phyloP scores from a whole-genome alignment of 2,888 invertebrate species.

The Nasonia oneida region DNA sequence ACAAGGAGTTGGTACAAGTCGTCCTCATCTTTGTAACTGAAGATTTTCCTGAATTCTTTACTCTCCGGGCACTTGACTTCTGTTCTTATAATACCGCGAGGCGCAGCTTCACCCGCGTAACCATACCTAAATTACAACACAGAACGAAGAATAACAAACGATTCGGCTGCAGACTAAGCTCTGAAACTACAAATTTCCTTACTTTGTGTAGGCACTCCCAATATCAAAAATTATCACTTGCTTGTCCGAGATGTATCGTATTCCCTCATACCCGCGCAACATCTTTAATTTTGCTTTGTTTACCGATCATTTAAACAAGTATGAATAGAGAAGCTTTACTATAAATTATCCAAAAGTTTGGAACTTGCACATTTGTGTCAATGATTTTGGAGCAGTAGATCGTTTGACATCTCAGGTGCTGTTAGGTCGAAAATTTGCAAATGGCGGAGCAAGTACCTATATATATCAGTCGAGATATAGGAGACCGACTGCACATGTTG shows the following conservation, averaged over 20 bases:
- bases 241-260: conserved; percentile 90
- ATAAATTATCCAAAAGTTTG: conserved; percentile 10
- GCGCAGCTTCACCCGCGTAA: conserved; percentile 93
- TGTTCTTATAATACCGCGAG: conserved; percentile 92
- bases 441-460: conserved; percentile 2
- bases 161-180: conserved; percentile 2
- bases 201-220: conserved; percentile 96
- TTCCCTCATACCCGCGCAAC: conserved; percentile 84
- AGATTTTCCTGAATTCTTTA: conserved; percentile 83
- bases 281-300: conserved; percentile 32
- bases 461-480: too few relatives aligned
- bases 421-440: conserved; percentile 22
- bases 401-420: neutral
- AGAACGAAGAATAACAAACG: neutral
- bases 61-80: conserved; percentile 86
- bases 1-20: conserved; percentile 92
- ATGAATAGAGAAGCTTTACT: neutral
- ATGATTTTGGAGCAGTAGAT: conserved; percentile 19
- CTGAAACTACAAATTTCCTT: conserved; percentile 72
- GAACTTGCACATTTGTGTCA: neutral
- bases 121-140: conserved; percentile 86
- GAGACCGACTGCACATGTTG: neutral
- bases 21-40: conserved; percentile 83
- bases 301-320: conserved; percentile 13
- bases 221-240: conserved; percentile 94